These are phyloP conservation scores for Polymixis flavicincta DNA, from an alignment of 2,888 invertebrate species.

Conservation along the genomic window DNA sequence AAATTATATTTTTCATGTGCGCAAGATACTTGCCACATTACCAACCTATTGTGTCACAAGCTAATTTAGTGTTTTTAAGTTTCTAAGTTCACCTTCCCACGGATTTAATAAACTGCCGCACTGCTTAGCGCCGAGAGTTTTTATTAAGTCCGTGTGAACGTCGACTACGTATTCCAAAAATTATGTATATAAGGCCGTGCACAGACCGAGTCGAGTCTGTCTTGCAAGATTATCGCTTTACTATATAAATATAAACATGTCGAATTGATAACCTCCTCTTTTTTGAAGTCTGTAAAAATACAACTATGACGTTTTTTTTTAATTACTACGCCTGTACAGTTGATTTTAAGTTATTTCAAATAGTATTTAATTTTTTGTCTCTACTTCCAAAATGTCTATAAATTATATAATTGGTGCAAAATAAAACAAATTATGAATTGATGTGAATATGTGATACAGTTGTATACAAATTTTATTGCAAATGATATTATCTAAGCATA, in stretches of 20 bases:
- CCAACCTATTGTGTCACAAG: neutral
- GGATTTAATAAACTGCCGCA: no score
- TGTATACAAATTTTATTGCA: constrained; percentile 54
- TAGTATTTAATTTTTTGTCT: constrained; percentile 7
- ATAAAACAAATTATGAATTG: constrained; percentile 51
- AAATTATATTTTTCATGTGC: constrained; percentile 19
- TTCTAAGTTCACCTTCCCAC: neutral
- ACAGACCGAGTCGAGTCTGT: neutral
- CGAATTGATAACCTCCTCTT: no score
- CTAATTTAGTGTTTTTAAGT: neutral
- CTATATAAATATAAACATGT: neutral
- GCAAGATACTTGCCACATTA: neutral
- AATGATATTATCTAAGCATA: constrained; percentile 53
- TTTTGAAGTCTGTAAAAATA: neutral
- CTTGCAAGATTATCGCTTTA: neutral
- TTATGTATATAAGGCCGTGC: neutral
- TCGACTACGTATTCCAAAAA: neutral
- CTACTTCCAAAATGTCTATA: neutral
- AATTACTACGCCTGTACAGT: constrained; percentile 1
- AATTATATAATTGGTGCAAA: constrained; percentile 34
- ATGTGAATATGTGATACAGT: constrained; percentile 42
- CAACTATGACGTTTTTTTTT: neutral
- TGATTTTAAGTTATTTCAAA: constrained; percentile 15
- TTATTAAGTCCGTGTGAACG: no score
- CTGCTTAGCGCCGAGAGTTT: no score